Conservation (phyloP, 2,113 vertebrate genomes). For the Lagopus leucura region DNA sequence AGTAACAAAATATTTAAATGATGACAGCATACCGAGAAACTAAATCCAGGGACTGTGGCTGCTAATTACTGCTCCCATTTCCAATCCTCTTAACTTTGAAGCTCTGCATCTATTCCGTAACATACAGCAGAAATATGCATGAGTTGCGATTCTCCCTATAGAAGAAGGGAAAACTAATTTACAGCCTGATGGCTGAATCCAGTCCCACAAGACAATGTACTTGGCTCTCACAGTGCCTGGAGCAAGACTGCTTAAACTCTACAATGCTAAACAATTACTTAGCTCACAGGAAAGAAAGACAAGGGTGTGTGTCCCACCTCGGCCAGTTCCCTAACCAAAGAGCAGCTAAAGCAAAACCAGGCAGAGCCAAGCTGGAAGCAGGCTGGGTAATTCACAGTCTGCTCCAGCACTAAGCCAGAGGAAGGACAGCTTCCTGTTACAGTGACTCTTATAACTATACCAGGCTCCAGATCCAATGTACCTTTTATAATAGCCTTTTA, state of each 20-base stretch:
- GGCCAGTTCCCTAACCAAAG: not conserved
- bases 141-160: not conserved
- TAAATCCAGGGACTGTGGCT: constrained; percentile 9
- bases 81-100: constrained; percentile 41
- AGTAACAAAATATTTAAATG: constrained; percentile 47
- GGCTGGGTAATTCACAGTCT: not conserved
- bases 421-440: not conserved
- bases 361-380: not conserved
- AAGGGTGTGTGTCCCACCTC: not conserved
- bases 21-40: constrained; percentile 27
- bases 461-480: accelerated
- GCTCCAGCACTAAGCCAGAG: not conserved
- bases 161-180: constrained; percentile 24
- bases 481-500: not conserved
- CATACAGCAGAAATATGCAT: constrained; percentile 30
- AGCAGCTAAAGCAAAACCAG: not conserved
- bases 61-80: constrained; percentile 36
- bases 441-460: accelerated
- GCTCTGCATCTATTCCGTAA: constrained; percentile 3
- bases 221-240: not conserved
- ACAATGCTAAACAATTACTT: not conserved
- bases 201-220: not conserved
- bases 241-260: not conserved
- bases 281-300: not conserved
- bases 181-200: constrained; percentile 20